These are phyloP conservation scores for Psix sp. DNA, from an alignment of 1,140 invertebrate species.

Conservation along the genomic window DNA sequence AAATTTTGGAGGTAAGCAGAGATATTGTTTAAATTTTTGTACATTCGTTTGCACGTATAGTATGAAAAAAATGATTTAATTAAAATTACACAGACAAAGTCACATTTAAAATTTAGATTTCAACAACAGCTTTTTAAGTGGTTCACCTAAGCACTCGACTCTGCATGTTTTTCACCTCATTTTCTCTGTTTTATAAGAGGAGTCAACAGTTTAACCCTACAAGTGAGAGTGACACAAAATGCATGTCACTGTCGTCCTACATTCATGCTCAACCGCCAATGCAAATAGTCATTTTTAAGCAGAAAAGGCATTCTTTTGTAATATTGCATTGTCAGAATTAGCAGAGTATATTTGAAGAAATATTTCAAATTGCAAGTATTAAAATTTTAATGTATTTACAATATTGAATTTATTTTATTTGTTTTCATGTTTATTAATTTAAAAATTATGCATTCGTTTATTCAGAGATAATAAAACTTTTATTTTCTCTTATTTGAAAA, in stretches of 20 bases:
- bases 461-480: no score
- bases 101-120: conserved; percentile 30
- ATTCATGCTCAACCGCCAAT: conserved; percentile 19
- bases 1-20: no score
- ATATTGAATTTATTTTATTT: no score
- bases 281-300: conserved; percentile 12
- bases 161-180: conserved; percentile 43
- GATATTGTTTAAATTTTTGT: conserved; percentile 1
- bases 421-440: no score
- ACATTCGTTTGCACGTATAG: conserved; percentile 16
- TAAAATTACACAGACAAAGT: conserved; percentile 43
- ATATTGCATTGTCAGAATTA: no score
- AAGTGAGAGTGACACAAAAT: conserved; percentile 18
- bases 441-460: no score
- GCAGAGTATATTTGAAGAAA: no score
- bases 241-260: conserved; percentile 22
- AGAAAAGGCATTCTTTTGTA: no score
- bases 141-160: conserved; percentile 23
- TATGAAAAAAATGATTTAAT: conserved; percentile 44
- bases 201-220: conserved; percentile 48
- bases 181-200: conserved; percentile 36
- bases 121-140: conserved; percentile 44
- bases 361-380: no score
- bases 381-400: no score
- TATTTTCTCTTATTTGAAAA: no score